Conservation (phyloP, 2,888 invertebrate species). For the Tipula helvola region DNA sequence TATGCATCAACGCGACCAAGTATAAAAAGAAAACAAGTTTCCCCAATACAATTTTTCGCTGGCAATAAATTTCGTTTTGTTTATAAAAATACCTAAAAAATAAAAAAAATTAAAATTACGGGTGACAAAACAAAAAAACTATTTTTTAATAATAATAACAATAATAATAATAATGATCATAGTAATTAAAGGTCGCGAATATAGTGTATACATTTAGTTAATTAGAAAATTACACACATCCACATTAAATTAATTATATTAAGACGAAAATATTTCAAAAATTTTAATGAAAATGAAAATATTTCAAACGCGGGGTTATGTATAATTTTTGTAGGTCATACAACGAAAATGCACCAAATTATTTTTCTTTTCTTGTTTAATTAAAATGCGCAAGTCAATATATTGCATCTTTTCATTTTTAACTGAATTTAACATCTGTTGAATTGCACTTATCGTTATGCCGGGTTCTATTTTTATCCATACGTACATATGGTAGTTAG, state of each 20-base stretch:
- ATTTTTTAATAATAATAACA: neutral
- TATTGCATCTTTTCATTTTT: neutral
- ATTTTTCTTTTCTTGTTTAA: neutral
- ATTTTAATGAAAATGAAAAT: constrained; percentile 4
- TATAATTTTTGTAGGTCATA: neutral
- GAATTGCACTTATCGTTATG: neutral
- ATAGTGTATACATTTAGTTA: neutral
- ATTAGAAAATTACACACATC: neutral
- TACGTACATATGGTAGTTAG: neutral
- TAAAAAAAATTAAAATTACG: neutral
- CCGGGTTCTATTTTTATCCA: neutral
- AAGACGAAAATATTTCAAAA: neutral
- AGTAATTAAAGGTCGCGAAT: neutral
- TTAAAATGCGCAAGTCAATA: neutral
- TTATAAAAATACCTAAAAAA: neutral
- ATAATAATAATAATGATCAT: neutral
- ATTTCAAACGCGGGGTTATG: neutral
- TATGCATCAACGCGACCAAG: neutral
- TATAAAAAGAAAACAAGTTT: neutral
- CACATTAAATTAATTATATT: neutral
- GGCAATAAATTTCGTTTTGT: neutral
- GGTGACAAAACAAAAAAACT: neutral
- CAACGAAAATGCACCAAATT: neutral
- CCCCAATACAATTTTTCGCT: neutral
- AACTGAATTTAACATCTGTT: neutral